Evolutionary conservation across 2,797 vertebrate species (phyloP), one percentile per base, ranked within the genome.

Genomic region (Tokudaia muenninki): DNA sequence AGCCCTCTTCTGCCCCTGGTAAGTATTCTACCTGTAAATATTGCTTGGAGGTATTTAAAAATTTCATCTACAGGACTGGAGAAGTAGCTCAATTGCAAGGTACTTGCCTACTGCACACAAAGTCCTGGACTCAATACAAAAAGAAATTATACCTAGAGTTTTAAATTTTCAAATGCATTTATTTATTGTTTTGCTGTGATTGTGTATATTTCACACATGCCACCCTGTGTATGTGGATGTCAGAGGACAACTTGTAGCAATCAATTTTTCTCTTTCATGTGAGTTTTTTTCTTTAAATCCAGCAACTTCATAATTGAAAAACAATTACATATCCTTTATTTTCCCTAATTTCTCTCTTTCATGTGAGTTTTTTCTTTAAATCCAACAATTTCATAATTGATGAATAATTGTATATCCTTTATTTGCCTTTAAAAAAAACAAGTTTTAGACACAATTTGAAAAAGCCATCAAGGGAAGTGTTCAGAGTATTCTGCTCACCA

Each of bases 401-500:
- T 52, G 17, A 44, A 63, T 83, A 81, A 31, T 65, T 50, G 14
- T 55, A 2, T 50, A 70, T 37, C 59, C 63, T 72, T 57, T 55
- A 55, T 90, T 75, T 80, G 31, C 52, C 90, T 82, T 16, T 91
- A 78, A 91, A 91, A 93, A 91, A 93, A 91, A 29, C 31, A 59
- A 87, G n/a, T 24, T 91, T 61, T 67, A 26, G 59, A 77, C 12
- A 82, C n/a, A 37, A 7, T 8, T 91, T 41, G 34, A 63, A 94
- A 16, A 92, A 94, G 84, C 21, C 13, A 67, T 1, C 19, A 65
- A 88, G 57, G 59, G 78, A 86, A 74, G 22, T 21, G 87, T 17
- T 88, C 61, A 78, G 41, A 61, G 50, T 44, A 41, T 3, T 79
- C 22, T 22, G 8, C 31, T 70, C 19, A 55, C 29, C 29, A 79